Evolutionary conservation across 2,113 vertebrate species (phyloP).

Genomic region (Calyptommatus sinebrachiatus): DNA sequence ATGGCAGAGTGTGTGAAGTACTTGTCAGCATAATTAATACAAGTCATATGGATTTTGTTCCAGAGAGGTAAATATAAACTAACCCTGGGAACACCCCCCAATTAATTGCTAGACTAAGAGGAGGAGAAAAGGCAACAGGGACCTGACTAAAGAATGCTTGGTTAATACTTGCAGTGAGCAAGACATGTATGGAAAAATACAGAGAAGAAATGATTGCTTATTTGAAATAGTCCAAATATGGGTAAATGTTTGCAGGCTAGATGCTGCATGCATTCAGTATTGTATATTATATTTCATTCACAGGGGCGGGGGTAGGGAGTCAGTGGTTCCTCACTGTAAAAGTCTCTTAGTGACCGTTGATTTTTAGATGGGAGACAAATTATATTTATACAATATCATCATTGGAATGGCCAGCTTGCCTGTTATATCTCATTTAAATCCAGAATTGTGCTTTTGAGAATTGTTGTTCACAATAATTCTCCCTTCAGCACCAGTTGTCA

Average conservation of each 20-base stretch:
- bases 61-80: conserved; percentile 25
- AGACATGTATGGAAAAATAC: background rate
- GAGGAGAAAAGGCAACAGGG: fast-evolving
- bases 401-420: too few species aligned
- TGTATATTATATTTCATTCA: too few species aligned
- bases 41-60: conserved; percentile 35
- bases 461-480: background rate
- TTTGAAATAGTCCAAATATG: background rate
- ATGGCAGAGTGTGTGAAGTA: background rate
- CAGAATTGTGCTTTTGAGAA: background rate
- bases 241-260: background rate
- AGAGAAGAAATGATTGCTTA: background rate
- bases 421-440: background rate
- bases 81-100: conserved; percentile 45
- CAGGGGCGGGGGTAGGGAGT: too few species aligned
- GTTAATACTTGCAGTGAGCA: background rate
- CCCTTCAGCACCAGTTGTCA: background rate
- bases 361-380: too few species aligned
- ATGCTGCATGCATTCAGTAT: background rate
- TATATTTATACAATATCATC: too few species aligned
- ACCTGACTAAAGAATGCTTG: background rate
- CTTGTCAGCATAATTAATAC: conserved; percentile 54
- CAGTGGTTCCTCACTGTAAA: too few species aligned
- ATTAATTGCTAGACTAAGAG: conserved; percentile 28
- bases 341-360: too few species aligned